Conservation (phyloP, 2,888 invertebrate genomes). For the Vanessa cardui region DNA sequence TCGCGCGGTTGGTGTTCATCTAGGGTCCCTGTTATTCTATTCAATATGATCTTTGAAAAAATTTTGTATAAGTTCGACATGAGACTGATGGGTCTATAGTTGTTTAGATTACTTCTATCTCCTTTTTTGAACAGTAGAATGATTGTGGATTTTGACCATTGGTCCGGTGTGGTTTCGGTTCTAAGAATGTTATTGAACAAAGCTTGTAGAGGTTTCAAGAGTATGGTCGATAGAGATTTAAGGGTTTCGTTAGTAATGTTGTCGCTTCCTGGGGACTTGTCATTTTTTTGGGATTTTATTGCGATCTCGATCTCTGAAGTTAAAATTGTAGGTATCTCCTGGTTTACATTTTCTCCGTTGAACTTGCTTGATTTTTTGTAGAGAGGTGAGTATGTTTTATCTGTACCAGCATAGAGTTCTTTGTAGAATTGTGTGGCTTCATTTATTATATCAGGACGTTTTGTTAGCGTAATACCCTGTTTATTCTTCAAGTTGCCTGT, state of each 20-base stretch:
- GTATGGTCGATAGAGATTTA: conserved; percentile 16
- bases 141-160: conserved; percentile 24
- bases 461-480: too few relatives aligned
- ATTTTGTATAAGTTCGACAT: conserved; percentile 27
- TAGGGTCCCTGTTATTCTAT: conserved; percentile 26
- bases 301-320: neutral
- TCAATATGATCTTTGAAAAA: conserved; percentile 26
- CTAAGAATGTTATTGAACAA: conserved; percentile 26
- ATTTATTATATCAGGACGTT: too few relatives aligned
- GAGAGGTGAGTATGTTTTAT: too few relatives aligned
- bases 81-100: conserved; percentile 28
- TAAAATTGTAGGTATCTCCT: too few relatives aligned
- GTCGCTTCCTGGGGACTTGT: conserved; percentile 23
- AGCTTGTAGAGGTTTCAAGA: conserved; percentile 18
- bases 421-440: too few relatives aligned
- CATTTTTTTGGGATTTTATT: conserved; percentile 12
- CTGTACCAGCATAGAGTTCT: too few relatives aligned
- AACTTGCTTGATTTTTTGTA: too few relatives aligned
- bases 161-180: conserved; percentile 19
- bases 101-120: conserved; percentile 17
- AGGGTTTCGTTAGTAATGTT: conserved; percentile 22
- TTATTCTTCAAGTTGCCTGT: too few relatives aligned
- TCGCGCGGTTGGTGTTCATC: conserved; percentile 19
- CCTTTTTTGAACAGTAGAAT: conserved; percentile 24
- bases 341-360: too few relatives aligned